Conservation (phyloP, 35 echinoderm and acorn worm genomes). For the Holothuria glaberrima region DNA sequence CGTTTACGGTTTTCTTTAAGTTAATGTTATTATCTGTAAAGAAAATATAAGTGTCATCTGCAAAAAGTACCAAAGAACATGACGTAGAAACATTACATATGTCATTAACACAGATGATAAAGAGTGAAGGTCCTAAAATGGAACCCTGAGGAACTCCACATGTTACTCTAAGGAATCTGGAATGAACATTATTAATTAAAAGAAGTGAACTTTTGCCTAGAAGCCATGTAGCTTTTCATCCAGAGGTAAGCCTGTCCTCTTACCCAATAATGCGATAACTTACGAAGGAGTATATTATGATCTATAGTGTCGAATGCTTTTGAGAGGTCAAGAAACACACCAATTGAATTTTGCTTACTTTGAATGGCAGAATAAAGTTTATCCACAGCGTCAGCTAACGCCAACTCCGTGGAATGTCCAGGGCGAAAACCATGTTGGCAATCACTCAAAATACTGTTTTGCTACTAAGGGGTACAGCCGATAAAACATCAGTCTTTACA, state of each 20-base stretch:
- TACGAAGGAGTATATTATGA: not conserved
- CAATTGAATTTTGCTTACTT: not conserved
- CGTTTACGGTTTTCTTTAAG: not conserved
- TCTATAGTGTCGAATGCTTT: conserved; percentile 2
- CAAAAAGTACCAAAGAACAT: not conserved
- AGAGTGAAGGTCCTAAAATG: not conserved
- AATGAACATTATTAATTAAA: not conserved
- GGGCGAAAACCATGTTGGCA: not conserved
- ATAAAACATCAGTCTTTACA: not conserved
- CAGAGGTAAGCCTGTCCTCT: not conserved
- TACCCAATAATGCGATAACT: not conserved
- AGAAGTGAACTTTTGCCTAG: not conserved
- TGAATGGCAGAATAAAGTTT: conserved; percentile 2
- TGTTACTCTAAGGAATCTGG: not conserved
- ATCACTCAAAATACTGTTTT: not conserved
- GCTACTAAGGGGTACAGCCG: not conserved
- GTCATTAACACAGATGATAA: no score
- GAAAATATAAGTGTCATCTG: not conserved
- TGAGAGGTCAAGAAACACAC: conserved; percentile 8
- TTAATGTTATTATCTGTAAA: not conserved
- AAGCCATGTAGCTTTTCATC: not conserved
- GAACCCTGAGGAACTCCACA: not conserved
- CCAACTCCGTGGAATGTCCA: not conserved
- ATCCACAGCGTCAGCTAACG: not conserved
- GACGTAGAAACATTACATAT: no score